Base-by-base conservation (phyloP, 2,113 vertebrate genomes). In the Python bivittatus region DNA sequence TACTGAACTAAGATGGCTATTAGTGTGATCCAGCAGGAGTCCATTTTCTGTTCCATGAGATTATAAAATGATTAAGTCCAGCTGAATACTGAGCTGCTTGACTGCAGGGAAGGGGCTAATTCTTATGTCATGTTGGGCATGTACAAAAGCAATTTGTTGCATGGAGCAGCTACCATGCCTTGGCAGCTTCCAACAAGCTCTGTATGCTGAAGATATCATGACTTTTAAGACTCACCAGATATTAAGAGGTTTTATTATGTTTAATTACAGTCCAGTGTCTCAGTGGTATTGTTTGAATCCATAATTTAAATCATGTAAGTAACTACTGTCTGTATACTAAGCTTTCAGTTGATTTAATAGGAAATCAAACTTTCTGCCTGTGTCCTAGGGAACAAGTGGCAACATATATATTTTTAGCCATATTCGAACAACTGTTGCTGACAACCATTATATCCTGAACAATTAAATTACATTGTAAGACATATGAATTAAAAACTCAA, bases 391-490 rank as follows among this genome's bases (percentile, higher is more conserved):
- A 95, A 97, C 96, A 93, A 95, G 94, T 96, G 95, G 94, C 84
- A 92, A 95, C 86, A 0, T 54, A 88, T 95, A 72, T 97, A 97
- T 97, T 97, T 98, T 98, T 97, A 97, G 97, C 91, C 96, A 94
- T 94, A 96, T 97, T 97, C 97, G 97, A 97, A 97, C 96, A 98
- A 97, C 97, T 97, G 96, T 97, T 97, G 97, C 96, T 97, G 97
- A 97, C 96, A 97, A 96, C 94, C 94, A 96, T 92, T 95, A 96
- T 97, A 97, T 96, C 95, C 94, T 97, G 93, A 94, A 96, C 1
- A 0, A 93, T 91, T 95, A 95, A 94, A 90, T 64, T 72, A 93
- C 89, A 95, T 95, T 94, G 96, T 96, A 92, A 86, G 94, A 94
- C 97, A 95, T 96, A 96, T 95, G 92, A 92, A 10, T 57, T 95